Base-by-base conservation (phyloP, 2,797 vertebrate species). In the Anabas testudineus region DNA sequence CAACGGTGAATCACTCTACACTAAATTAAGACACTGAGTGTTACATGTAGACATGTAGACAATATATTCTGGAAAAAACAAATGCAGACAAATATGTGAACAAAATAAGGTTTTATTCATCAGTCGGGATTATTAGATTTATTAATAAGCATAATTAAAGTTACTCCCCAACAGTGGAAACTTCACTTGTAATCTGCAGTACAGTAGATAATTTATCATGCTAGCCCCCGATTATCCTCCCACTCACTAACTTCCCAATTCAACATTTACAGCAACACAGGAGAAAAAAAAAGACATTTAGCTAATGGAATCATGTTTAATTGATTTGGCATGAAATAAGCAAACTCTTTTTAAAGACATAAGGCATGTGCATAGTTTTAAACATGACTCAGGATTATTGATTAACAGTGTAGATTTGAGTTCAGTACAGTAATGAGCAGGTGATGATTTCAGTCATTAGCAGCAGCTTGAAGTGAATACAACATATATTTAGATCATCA, bases 91-190 rank as follows among this genome's bases (percentile, higher is more conserved):
- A 14, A 39, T n/a, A 7, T 58, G 22, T 85, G 68, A 76, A 66
- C 58, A 85, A 88, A 83, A 74, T 67, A 63, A 30, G 37, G 8
- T 69, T 82, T 88, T 82, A 85, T 85, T 75, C 5, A 60, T 68
- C 52, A 21, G 68, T 68, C n/a, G 65, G 54, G 49, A 72, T 61
- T 30, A 55, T 61, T 26, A 53, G 19, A n/a, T n/a, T n/a, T n/a
- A n/a, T n/a, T n/a, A n/a, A n/a, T n/a, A n/a, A 12, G 21, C 39
- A 53, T 36, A 4, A 21, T 6, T n/a, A n/a, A n/a, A n/a, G n/a
- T 13, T 10, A 39, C 0, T 3, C 2, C 6, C 10, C 3, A 69
- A 34, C 24, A 51, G 26, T 45, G 24, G 34, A 57, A 62, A 52
- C 8, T n/a, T 4, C 1, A 36, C 9, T 2, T 4, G n/a, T 32